A percentile compares a stretch with the other conserved stretches of the same genome.
phyloP scores from a whole-genome alignment of 2,797 vertebrate species.

The Odontamblyopus rebecca region DNA sequence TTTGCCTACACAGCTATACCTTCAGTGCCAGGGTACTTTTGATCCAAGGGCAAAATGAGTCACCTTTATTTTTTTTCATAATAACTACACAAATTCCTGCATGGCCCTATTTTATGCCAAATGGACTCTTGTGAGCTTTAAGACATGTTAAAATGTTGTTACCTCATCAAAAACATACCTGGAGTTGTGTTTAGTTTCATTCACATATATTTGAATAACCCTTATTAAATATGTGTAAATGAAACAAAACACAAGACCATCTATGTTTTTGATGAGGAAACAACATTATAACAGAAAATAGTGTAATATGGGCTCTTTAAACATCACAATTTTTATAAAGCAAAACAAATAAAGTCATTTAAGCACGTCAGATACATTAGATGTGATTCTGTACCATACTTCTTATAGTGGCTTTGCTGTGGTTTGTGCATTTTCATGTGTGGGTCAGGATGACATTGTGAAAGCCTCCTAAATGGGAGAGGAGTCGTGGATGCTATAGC shows the following conservation, averaged over 20 bases:
- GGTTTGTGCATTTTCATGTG: slow-evolving; percentile 26
- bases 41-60: slow-evolving; percentile 37
- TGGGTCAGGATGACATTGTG: slow-evolving; percentile 22
- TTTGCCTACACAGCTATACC: slow-evolving; percentile 32
- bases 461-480: slow-evolving; percentile 22
- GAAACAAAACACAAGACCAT: too few species aligned
- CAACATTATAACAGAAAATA: too few species aligned
- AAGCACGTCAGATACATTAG: neutral
- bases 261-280: too few species aligned
- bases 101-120: too few species aligned
- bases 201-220: too few species aligned
- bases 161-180: too few species aligned
- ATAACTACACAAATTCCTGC: neutral
- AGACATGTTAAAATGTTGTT: too few species aligned
- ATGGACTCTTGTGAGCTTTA: too few species aligned
- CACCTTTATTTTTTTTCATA: slow-evolving; percentile 4
- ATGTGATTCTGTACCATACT: slow-evolving; percentile 6
- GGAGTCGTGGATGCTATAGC: neutral
- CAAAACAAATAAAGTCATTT: slow-evolving; percentile 38
- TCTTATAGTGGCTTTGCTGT: slow-evolving; percentile 8
- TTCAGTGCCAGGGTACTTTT: slow-evolving; percentile 27
- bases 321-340: slow-evolving; percentile 18
- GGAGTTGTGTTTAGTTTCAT: too few species aligned
- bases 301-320: neutral
- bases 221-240: too few species aligned